Conservation (phyloP, 2,113 vertebrate species). For the Indri indri region DNA sequence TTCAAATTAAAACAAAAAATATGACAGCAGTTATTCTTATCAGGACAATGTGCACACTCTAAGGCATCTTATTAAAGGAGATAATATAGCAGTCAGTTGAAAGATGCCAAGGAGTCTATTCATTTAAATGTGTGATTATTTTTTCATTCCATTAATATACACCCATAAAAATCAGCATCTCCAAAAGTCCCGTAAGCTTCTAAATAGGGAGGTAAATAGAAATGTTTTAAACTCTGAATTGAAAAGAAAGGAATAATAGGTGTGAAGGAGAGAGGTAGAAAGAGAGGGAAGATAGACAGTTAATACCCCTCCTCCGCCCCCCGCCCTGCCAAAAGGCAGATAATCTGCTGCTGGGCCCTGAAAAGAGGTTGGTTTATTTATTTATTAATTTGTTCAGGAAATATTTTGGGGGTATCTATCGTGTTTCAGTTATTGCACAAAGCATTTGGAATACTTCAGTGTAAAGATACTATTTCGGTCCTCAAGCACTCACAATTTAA, state of each 20-base stretch:
- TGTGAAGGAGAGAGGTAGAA: background rate
- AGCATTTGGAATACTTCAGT: background rate
- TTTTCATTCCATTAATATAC: background rate
- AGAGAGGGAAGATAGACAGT: background rate
- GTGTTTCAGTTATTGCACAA: background rate
- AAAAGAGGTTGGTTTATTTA: background rate
- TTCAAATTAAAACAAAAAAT: conserved; percentile 74
- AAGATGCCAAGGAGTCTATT: conserved; percentile 49
- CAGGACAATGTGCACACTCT: conserved; percentile 61
- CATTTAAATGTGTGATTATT: conserved; percentile 53
- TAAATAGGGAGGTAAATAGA: background rate
- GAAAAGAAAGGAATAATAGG: background rate
- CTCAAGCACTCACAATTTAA: background rate
- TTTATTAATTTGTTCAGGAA: background rate
- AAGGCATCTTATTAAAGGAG: conserved; percentile 50
- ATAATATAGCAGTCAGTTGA: conserved; percentile 42
- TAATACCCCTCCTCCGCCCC: background rate
- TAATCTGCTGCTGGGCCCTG: background rate
- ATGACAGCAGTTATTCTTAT: conserved; percentile 64
- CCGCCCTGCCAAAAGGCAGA: background rate
- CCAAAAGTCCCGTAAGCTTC: conserved; percentile 9
- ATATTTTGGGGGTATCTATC: background rate
- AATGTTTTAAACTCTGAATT: background rate
- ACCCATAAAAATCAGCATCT: conserved; percentile 39
- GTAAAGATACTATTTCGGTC: background rate